Conservation (phyloP, 2,113 vertebrate genomes). For the Poecile atricapillus region DNA sequence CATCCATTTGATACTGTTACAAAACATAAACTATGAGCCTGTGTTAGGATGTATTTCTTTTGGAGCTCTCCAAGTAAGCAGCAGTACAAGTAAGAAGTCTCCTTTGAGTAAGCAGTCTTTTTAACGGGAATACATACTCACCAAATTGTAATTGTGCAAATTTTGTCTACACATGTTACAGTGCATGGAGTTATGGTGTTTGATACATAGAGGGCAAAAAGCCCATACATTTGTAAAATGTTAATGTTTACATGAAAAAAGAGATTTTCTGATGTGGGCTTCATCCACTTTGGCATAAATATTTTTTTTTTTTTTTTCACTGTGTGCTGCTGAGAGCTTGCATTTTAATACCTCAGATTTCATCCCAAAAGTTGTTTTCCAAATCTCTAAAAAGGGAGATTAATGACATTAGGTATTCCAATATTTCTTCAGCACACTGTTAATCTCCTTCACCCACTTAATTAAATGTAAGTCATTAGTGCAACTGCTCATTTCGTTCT, state of each 20-base stretch:
- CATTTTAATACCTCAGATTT: not conserved
- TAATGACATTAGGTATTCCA: conserved; percentile 31
- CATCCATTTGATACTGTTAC: not conserved
- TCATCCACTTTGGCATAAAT: not conserved
- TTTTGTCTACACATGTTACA: not conserved
- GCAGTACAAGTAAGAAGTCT: not conserved
- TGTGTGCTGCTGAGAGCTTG: not conserved
- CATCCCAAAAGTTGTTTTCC: conserved; percentile 3
- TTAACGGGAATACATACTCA: not conserved
- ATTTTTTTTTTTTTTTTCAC: not conserved
- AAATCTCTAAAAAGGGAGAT: conserved; percentile 23
- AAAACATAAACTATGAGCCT: not conserved
- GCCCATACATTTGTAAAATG: fast-evolving
- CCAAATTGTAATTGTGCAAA: not conserved
- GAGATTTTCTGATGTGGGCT: not conserved
- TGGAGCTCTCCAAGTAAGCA: not conserved
- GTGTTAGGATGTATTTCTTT: not conserved
- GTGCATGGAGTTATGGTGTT: not conserved
- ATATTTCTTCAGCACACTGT: not conserved
- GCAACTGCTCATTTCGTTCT: not conserved
- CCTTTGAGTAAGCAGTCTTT: not conserved
- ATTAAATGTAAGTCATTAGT: conserved; percentile 16
- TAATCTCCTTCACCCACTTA: conserved; percentile 27
- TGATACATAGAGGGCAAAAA: not conserved
- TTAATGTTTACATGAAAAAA: not conserved